Evolutionary conservation across 1,140 invertebrate species (phyloP), one percentile per base, ranked within the genome.

Genomic region (Cherax destructor): DNA sequence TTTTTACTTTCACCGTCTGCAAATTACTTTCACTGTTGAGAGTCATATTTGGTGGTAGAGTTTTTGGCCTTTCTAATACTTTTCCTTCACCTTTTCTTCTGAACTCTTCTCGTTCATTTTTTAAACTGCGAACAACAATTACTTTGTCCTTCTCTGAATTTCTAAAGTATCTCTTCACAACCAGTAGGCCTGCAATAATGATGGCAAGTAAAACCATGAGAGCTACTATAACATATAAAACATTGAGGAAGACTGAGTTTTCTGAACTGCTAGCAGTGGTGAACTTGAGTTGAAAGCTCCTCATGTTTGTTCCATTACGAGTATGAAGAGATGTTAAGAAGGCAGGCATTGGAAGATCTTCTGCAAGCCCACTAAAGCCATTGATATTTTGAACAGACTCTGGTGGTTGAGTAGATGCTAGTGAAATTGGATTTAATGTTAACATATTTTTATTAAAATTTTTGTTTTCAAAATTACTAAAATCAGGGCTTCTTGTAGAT

Each of bases 11-110:
- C 7, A 93, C 91, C 52, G 91, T 91, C 59, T 93, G 91, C 59
- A 93, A 83, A 69, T 93, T 93, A 76, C 92, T 93, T 74, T 93
- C 92, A 93, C 92, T 92, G 65, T 93, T 93, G 18, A 93, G 83
- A 49, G 92, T 93, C 80, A 92, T 90, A 30, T 88, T 88, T 24
- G 91, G 74, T 21, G 90, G 90, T n/a, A 88, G 50, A 65, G 84
- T 88, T 74, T 91, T 92, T 56, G 87, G 83, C 41, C 92, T 89
- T 74, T 92, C 90, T 76, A 74, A 52, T 72, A 74, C 52, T 86
- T 83, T 89, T 49, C 76, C 65, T 59, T 86, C 88, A 76, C 79
- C 92, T 69, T 88, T 92, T 86, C 92, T 93, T 50, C 92, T 52
- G 65, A 84, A 86, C 79, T 92, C 88, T 56, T 93, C 92, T 49